These are phyloP conservation scores for Atherinomorus stipes DNA, from an alignment of 2,113 vertebrate species.

Conservation along the genomic window DNA sequence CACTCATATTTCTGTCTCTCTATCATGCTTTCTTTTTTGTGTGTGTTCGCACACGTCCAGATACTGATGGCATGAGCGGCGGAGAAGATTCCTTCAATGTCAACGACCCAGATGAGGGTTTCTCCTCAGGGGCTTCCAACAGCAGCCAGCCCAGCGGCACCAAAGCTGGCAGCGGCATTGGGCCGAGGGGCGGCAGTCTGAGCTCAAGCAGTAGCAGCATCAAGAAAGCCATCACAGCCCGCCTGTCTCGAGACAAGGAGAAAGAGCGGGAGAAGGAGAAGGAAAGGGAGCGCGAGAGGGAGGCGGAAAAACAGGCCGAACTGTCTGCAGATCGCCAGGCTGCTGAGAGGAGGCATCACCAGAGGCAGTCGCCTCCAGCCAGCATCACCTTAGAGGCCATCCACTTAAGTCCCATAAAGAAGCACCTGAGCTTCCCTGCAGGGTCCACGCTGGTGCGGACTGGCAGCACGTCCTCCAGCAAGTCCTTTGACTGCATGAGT, in stretches of 20 bases:
- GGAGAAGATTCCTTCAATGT: conserved; percentile 92
- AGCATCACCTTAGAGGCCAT: conserved; percentile 83
- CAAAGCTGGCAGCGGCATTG: conserved; percentile 77
- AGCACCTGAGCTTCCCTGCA: conserved; percentile 91
- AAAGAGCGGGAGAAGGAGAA: conserved; percentile 75
- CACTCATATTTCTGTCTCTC: conserved; percentile 27
- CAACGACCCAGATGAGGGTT: conserved; percentile 97
- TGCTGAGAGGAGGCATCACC: conserved; percentile 82
- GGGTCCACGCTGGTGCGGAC: conserved; percentile 90
- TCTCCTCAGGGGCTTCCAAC: conserved; percentile 96
- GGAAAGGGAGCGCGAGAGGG: conserved; percentile 44
- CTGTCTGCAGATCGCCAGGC: conserved; percentile 67
- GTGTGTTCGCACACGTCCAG: conserved; percentile 73
- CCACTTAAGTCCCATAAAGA: conserved; percentile 92
- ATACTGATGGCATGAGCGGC: conserved; percentile 88
- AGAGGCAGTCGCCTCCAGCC: conserved; percentile 75
- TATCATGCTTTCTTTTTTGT: conserved; percentile 27
- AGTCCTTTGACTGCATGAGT: conserved; percentile 95
- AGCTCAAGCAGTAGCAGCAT: conserved; percentile 86
- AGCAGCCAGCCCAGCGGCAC: conserved; percentile 93
- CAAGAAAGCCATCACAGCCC: conserved; percentile 90
- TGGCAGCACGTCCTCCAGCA: conserved; percentile 96
- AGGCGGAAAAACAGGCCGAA: conserved; percentile 67
- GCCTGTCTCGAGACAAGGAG: conserved; percentile 85
- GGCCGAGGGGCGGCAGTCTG: conserved; percentile 78